phyloP scores from a whole-genome alignment of 2,797 vertebrate species.

The Glyptemys insculpta region DNA sequence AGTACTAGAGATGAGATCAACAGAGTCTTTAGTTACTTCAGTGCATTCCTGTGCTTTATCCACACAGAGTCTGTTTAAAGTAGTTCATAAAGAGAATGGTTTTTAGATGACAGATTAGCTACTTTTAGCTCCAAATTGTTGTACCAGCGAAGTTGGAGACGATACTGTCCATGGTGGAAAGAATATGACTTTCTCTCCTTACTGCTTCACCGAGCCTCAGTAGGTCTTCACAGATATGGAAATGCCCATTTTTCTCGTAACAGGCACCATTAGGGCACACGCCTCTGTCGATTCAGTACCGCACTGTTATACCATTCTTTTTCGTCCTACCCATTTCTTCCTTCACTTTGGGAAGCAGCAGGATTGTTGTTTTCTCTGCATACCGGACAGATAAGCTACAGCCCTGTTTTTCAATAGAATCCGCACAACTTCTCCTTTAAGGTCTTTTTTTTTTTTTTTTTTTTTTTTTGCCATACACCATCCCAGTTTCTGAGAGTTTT shows the following conservation, averaged over 20 bases:
- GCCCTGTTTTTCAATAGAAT: background rate
- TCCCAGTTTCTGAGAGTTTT: background rate
- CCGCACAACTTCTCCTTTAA: background rate
- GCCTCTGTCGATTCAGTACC: rapidly evolving
- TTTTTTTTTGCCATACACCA: background rate
- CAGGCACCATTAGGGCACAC: background rate
- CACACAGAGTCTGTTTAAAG: background rate
- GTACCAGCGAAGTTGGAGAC: background rate
- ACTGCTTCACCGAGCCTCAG: background rate
- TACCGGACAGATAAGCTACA: background rate
- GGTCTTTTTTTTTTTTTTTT: rapidly evolving
- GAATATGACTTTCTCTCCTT: background rate
- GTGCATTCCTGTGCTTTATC: background rate
- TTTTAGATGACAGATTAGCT: background rate
- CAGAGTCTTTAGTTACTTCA: background rate
- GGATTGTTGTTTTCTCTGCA: background rate
- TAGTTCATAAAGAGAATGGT: background rate
- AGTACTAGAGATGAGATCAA: background rate
- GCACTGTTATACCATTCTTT: background rate
- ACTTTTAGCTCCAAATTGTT: background rate
- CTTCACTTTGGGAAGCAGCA: background rate
- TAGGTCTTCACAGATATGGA: background rate
- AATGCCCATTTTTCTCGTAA: background rate
- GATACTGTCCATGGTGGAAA: background rate
- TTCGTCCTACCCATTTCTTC: background rate